Conservation (phyloP, 2,888 invertebrate genomes). For the Seira ritae region DNA sequence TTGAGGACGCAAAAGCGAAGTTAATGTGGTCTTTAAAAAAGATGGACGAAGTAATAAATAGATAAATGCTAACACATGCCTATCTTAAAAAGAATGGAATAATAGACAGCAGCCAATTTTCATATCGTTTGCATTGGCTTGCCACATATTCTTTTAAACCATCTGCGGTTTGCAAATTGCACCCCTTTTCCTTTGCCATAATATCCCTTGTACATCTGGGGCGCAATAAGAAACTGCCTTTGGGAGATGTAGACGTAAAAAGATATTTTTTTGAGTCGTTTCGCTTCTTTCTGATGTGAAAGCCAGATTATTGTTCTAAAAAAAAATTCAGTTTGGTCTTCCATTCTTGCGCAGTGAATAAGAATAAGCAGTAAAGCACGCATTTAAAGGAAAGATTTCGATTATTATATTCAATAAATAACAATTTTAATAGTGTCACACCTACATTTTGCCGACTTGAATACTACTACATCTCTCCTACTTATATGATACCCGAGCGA, state of each 20-base stretch:
- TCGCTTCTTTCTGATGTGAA: conserved; percentile 28
- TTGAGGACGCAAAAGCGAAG: conserved; percentile 4
- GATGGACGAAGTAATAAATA: not conserved
- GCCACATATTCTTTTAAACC: conserved; percentile 10
- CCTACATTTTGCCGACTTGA: conserved; percentile 55
- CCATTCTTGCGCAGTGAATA: too few relatives aligned
- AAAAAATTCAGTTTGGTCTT: too few relatives aligned
- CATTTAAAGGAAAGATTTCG: too few relatives aligned
- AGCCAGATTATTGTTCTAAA: conserved; percentile 14
- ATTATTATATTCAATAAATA: conserved; percentile 46
- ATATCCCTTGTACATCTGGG: not conserved
- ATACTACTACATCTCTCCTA: conserved; percentile 43
- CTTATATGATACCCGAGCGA: conserved; percentile 25
- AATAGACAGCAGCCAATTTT: not conserved
- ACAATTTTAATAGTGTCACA: conserved; percentile 55
- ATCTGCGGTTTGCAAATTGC: too few relatives aligned
- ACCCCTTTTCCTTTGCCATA: too few relatives aligned
- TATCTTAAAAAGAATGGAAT: conserved; percentile 4
- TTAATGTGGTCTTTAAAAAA: conserved; percentile 11
- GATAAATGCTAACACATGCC: not conserved
- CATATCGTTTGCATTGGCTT: not conserved
- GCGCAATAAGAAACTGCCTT: not conserved
- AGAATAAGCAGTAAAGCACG: too few relatives aligned
- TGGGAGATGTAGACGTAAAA: not conserved
- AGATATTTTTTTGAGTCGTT: not conserved